Conservation (phyloP, 2,797 vertebrate genomes). For the Melopsittacus undulatus region DNA sequence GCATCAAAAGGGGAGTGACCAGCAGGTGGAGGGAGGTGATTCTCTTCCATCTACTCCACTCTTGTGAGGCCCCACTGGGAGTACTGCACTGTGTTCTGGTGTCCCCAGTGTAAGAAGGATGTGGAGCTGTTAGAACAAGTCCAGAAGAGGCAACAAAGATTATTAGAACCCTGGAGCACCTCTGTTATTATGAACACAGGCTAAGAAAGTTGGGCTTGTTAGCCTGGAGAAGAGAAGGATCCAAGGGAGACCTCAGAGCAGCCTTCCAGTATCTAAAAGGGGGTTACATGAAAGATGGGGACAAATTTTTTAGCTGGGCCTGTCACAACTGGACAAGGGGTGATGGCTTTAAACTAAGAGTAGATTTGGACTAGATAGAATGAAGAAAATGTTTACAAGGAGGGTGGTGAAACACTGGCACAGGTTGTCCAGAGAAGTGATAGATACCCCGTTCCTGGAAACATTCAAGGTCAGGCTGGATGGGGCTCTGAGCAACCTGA, state of each 20-base stretch:
- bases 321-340: neutral
- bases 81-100: neutral
- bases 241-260: accelerated
- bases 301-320: neutral
- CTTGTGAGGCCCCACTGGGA: neutral
- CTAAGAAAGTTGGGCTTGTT: neutral
- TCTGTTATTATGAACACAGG: neutral
- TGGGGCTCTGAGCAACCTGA: neutral
- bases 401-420: neutral
- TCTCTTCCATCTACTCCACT: neutral
- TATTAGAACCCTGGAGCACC: neutral
- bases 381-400: neutral
- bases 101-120: neutral
- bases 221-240: neutral
- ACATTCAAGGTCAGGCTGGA: neutral
- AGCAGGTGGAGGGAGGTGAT: neutral
- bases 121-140: neutral
- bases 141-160: neutral
- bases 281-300: neutral
- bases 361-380: neutral
- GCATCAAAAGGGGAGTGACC: neutral
- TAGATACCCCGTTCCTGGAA: neutral
- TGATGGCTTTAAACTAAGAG: neutral
- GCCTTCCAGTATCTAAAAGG: neutral
- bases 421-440: neutral